Base-by-base conservation (phyloP, 2,888 invertebrate genomes). In the Sarcophaga subvicina region DNA sequence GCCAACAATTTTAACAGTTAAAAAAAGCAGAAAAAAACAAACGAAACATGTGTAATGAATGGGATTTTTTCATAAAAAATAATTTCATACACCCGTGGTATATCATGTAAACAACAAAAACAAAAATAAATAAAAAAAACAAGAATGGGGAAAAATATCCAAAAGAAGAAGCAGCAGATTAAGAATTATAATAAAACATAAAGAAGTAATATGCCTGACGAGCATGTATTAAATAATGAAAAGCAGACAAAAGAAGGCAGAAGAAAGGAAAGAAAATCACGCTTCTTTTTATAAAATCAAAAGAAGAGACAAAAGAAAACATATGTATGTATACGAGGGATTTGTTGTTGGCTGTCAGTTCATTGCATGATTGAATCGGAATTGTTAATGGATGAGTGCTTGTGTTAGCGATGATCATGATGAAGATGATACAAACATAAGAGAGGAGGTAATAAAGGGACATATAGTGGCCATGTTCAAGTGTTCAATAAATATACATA, bases 41-140 rank as follows among this genome's bases (percentile, higher is more conserved):
- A 62, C 37, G 63, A 63, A 86, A 79, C 75, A 86, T 85, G 73
- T 86, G 79, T 66, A 82, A 71, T 79, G 69, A 85, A 78, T 82
- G 79, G 66, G 71, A 62, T 80, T 80, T 80, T 73, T 4, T 62
- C n/a, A 62, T 20, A 14, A 22, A 62, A 4, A 25, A 54, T 12
- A 67, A 67, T 27, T 37, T 27, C 10, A 64, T 54, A 78, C 20
- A n/a, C 45, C 64, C 62, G 71, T 54, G 17, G 54, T 17, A 0
- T 17, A 54, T 54, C 54, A 54, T 54, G 54, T 54, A 54, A 64
- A 80, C 20, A 22, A 67, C 45, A 80, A 62, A 6, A 25, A 10
- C 3, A 45, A 80, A 17, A 80, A 62, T 4, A 25, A 10, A 11
- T 20, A 14, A 14, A 17, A 14, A 17, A 17, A 8, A 80, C n/a